A percentile compares a stretch with the other conserved stretches of the same genome.
These are phyloP conservation scores for Plebejus anna DNA, from an alignment of 2,888 invertebrate genomes.

Conservation along the genomic window DNA sequence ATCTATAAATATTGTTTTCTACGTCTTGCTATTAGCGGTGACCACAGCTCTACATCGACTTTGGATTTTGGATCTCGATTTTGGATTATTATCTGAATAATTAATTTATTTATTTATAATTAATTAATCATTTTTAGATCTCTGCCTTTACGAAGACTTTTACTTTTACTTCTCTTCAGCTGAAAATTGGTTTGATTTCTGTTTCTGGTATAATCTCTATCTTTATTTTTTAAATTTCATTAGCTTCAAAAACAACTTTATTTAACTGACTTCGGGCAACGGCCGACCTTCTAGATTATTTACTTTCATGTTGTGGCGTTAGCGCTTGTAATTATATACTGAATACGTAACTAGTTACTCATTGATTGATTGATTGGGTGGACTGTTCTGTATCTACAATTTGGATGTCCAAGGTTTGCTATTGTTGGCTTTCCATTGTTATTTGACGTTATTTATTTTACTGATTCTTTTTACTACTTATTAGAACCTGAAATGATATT, in stretches of 20 bases:
- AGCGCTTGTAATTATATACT: neutral
- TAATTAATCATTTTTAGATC: no score
- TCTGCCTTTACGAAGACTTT: no score
- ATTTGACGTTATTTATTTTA: neutral
- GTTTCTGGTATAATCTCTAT: no score
- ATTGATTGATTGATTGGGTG: constrained; percentile 2
- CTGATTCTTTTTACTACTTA: neutral
- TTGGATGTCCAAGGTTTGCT: neutral
- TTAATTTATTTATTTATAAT: no score
- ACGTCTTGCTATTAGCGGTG: no score
- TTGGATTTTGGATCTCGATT: no score
- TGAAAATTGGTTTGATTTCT: no score
- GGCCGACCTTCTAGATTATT: constrained; percentile 10
- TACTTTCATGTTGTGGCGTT: constrained; percentile 9
- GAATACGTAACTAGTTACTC: constrained; percentile 1
- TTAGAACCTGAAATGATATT: neutral
- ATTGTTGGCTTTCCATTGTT: neutral
- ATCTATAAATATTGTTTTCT: no score
- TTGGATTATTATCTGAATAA: no score
- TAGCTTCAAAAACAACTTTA: neutral
- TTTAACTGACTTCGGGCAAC: neutral
- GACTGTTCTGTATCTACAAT: neutral
- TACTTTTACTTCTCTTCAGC: neutral
- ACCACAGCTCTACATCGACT: no score
- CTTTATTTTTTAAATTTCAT: neutral